Conservation (phyloP, 2,888 invertebrate genomes). For the Oxytorus armatus region DNA sequence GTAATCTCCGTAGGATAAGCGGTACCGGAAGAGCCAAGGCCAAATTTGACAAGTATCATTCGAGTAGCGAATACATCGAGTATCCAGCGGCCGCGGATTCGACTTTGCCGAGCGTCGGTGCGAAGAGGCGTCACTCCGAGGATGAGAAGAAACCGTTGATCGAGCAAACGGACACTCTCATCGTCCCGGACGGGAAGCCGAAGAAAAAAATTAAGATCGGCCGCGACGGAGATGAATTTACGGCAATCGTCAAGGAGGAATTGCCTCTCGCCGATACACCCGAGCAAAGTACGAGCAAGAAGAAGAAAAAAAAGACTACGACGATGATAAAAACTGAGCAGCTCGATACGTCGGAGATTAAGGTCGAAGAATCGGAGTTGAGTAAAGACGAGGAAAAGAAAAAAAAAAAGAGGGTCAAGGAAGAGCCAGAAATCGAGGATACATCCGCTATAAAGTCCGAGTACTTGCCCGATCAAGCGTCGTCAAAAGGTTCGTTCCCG, state of each 20-base stretch:
- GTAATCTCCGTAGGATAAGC: constrained; percentile 92
- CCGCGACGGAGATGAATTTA: too few species aligned
- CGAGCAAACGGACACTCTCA: constrained; percentile 78
- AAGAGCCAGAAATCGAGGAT: constrained; percentile 68
- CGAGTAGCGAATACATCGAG: constrained; percentile 90
- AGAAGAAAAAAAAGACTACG: constrained; percentile 80
- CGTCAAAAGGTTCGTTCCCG: constrained; percentile 36
- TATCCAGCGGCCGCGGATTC: constrained; percentile 93
- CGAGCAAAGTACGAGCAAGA: not conserved
- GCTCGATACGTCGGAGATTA: constrained; percentile 47
- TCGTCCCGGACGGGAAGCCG: constrained; percentile 70
- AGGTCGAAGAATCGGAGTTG: constrained; percentile 75
- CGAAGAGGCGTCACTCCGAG: constrained; percentile 88
- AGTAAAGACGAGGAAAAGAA: constrained; percentile 67
- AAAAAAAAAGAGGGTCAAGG: constrained; percentile 68
- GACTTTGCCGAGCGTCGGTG: constrained; percentile 87
- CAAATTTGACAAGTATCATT: constrained; percentile 97
- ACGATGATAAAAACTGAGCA: constrained; percentile 72
- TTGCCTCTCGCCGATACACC: not conserved
- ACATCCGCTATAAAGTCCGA: constrained; percentile 57
- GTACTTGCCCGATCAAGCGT: constrained; percentile 61
- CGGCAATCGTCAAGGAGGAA: constrained; percentile 75
- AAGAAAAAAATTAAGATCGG: constrained; percentile 82
- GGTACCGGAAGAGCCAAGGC: constrained; percentile 95
- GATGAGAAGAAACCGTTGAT: constrained; percentile 81